phyloP scores from a whole-genome alignment of 2,888 invertebrate species.

The Aethes cnicana region DNA sequence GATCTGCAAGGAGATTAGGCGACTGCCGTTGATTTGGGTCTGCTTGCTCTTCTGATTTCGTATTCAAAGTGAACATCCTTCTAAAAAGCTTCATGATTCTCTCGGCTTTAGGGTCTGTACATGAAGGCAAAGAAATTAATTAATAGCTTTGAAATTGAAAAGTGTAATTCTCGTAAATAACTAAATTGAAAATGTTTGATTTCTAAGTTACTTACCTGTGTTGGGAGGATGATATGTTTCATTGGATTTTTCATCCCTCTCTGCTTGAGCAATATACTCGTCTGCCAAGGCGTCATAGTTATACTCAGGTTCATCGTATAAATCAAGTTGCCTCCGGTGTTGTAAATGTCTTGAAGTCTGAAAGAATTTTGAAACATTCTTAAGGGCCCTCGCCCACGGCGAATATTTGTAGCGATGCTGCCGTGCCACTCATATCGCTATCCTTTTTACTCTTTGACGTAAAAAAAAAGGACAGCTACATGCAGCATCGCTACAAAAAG shows the following conservation, averaged over 20 bases:
- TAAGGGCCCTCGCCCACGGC: too few species aligned
- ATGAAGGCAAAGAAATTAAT: neutral
- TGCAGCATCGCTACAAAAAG: too few species aligned
- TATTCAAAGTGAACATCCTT: neutral
- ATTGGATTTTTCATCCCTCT: constrained; percentile 49
- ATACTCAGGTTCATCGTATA: constrained; percentile 41
- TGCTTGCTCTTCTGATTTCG: neutral
- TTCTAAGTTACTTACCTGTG: constrained; percentile 41
- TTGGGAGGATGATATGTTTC: constrained; percentile 56
- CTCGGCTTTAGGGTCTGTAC: neutral
- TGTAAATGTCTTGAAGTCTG: constrained; percentile 25
- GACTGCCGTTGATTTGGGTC: constrained; percentile 33
- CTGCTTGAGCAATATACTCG: constrained; percentile 70
- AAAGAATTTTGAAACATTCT: neutral
- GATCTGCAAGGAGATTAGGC: constrained; percentile 32
- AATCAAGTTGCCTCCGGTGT: constrained; percentile 2
- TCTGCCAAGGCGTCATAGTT: constrained; percentile 64
- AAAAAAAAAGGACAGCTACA: too few species aligned
- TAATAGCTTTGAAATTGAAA: neutral
- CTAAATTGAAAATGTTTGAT: neutral
- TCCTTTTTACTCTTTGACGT: too few species aligned
- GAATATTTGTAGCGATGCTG: too few species aligned
- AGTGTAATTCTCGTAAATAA: too few species aligned
- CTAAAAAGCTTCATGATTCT: neutral
- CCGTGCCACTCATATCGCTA: too few species aligned